Conservation (phyloP, 2,797 vertebrate species). For the Anolis apletophallus region DNA sequence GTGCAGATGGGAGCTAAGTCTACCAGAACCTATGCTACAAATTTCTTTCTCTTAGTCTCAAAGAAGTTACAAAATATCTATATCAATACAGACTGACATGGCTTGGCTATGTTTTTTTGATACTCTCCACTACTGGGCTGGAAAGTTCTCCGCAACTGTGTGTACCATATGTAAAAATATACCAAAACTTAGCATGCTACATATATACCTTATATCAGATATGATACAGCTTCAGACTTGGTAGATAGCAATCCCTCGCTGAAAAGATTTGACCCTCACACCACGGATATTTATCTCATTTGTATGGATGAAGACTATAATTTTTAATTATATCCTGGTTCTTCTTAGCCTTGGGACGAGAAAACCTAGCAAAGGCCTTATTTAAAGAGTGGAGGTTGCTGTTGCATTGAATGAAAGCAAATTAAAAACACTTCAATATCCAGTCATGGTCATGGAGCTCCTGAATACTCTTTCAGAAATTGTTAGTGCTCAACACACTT, state of each 20-base stretch:
- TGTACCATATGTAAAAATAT: not conserved
- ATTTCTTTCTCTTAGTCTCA: too few species aligned
- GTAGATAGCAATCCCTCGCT: not conserved
- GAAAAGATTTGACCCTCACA: not conserved
- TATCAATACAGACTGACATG: too few species aligned
- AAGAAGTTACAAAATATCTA: too few species aligned
- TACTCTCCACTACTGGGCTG: not conserved
- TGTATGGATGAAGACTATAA: not conserved
- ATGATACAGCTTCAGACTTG: not conserved
- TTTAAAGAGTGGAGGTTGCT: not conserved
- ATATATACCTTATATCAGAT: not conserved
- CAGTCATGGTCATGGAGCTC: not conserved
- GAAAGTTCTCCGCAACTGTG: not conserved
- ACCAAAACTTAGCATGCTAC: not conserved
- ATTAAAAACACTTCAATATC: slow-evolving; percentile 16
- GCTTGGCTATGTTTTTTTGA: too few species aligned
- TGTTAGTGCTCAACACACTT: slow-evolving; percentile 6
- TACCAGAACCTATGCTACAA: too few species aligned
- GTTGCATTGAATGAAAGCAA: not conserved
- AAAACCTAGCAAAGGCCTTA: not conserved
- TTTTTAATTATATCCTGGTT: slow-evolving; percentile 14
- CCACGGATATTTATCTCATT: not conserved
- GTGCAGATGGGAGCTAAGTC: too few species aligned
- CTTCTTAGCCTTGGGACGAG: not conserved
- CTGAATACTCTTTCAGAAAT: not conserved